Evolutionary conservation across 2,797 vertebrate genomes (phyloP), one percentile per base, ranked within the genome.

Genomic region (Amazonetta brasiliensis): DNA sequence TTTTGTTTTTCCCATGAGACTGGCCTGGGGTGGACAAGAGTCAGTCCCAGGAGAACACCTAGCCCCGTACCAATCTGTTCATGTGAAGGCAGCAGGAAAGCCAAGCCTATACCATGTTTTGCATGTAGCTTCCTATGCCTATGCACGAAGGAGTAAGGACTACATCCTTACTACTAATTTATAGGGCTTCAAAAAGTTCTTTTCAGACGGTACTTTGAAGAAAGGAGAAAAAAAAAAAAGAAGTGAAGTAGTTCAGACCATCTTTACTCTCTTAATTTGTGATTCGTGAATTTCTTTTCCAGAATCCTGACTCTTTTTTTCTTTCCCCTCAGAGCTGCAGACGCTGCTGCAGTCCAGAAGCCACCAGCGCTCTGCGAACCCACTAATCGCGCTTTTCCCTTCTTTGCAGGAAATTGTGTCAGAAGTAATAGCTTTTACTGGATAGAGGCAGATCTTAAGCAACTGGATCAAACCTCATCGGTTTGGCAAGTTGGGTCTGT

Each of bases 361-460:
- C 88, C 86, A 71, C 77, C 4, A 0, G 80, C 64, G 81, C 81
- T 86, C 80, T 74, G 31, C 83, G 72, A 79, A 35, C 86, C 95
- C 85, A 64, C 84, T 96, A 75, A 95, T 87, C 3, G 18, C 3
- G 4, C 69, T 95, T 95, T 84, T 90, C 74, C 88, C 86, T 79
- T 90, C 83, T 89, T 83, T 66, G 86, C 96, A 93, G 96, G 95
- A 97, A 95, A 87, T 92, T 82, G 90, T 96, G 90, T 94, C 94
- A 96, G 95, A 80, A 88, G 91, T 90, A 95, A 95, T 96, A 84
- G 84, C 84, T 90, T 92, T 96, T 93, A 94, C 88, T 95, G 93
- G 84, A 85, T 18, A 87, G 96, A 84, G 75, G 78, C 95, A 94
- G 91, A 64, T 94, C 91, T 94, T 95, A 93, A 96, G 94, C 90